Evolutionary conservation across 37 sponge, comb jelly and placozoan species (phyloP).

Genomic region (Geodia barretti): DNA sequence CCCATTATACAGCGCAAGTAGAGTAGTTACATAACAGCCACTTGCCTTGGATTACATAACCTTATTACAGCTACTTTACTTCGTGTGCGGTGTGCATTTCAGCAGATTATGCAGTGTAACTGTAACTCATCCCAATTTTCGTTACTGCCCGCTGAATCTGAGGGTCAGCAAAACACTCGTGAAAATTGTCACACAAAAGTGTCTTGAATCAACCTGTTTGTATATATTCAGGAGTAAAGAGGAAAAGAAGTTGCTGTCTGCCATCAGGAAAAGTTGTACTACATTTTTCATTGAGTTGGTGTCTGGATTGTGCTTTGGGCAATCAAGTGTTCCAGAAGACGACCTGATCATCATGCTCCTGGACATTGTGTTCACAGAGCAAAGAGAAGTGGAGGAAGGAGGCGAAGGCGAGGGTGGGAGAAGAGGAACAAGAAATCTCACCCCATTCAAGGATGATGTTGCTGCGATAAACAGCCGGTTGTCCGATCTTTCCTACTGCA

Average conservation of each 20-base stretch:
- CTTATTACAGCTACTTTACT: too few relatives aligned
- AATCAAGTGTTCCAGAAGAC: conserved; percentile 44
- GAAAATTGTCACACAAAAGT: not conserved
- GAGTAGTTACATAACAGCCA: too few relatives aligned
- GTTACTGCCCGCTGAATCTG: too few relatives aligned
- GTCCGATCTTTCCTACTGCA: conserved; percentile 67
- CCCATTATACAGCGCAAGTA: too few relatives aligned
- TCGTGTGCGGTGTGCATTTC: too few relatives aligned
- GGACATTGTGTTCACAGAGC: conserved; percentile 41
- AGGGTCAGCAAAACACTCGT: not conserved
- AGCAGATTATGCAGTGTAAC: too few relatives aligned
- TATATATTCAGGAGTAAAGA: not conserved
- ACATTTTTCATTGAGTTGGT: conserved; percentile 66
- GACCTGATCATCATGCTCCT: conserved; percentile 52
- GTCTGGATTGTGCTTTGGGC: conserved; percentile 71
- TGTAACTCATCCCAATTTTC: too few relatives aligned
- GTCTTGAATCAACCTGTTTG: not conserved
- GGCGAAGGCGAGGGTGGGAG: not conserved
- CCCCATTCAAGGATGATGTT: conserved; percentile 20
- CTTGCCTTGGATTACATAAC: too few relatives aligned
- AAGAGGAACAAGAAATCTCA: conserved; percentile 39
- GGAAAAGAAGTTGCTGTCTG: not conserved
- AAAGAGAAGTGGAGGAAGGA: conserved; percentile 1
- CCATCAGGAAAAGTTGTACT: conserved; percentile 25
- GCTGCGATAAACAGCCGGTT: conserved; percentile 43